Evolutionary conservation across 2,113 vertebrate species (phyloP), one percentile per base, ranked within the genome.

Genomic region (Daboia siamensis): DNA sequence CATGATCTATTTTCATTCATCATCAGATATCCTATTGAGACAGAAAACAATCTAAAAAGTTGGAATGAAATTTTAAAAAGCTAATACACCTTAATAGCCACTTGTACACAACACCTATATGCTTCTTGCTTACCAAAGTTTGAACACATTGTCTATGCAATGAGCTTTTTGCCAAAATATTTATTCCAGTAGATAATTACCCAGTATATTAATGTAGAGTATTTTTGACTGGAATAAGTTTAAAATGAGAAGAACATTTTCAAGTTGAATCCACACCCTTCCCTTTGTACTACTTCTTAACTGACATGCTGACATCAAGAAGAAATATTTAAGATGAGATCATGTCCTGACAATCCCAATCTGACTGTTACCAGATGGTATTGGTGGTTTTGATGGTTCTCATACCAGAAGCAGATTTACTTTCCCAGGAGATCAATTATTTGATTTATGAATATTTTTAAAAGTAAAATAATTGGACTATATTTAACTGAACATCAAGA

Each of bases 361-460:
- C 88, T 95, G 95, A 96, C 90, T 23, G 11, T 91, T 95, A 90
- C 95, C 95, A 95, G 44, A 91, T 95, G 95, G 91, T 74, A 96
- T 90, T 95, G 93, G 94, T 26, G 92, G 93, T 55, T 92, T 90
- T 91, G 87, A 88, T 96, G 95, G 29, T 74, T 95, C 23, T 4
- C 86, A 90, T 0, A 0, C 12, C 88, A 51, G 89, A 94, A 94
- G 89, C 12, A 89, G 59, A 93, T 95, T 94, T 92, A 90, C 11
- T 95, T 96, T 95, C 93, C 90, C 93, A 95, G 89, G 90, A 95
- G 61, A 88, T 94, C 90, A 93, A 64, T 46, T 26, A 85, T 94
- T 74, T 88, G 90, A 61, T 93, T 92, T 93, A 91, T 90, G 89
- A 92, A 96, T 95, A 93, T 92, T 80, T 80, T 80, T 39, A 80